Conservation (phyloP, 1,140 invertebrate genomes). For the Armadillidium nasatum region DNA sequence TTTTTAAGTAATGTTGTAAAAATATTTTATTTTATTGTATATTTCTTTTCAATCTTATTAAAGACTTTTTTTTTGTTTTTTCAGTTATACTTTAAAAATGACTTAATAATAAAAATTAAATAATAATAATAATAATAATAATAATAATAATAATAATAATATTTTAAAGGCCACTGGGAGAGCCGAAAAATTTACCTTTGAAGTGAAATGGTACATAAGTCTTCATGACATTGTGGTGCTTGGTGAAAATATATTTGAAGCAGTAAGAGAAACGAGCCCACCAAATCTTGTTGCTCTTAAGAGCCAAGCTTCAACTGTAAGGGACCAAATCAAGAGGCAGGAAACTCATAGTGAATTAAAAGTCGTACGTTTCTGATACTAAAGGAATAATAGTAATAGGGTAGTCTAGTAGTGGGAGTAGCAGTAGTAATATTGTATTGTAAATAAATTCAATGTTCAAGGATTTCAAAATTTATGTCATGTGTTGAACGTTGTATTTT, state of each 20-base stretch:
- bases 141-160: too few relatives aligned
- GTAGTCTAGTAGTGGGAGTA: background rate
- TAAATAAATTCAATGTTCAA: too few relatives aligned
- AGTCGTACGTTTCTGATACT: constrained; percentile 22
- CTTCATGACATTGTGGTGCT: constrained; percentile 58
- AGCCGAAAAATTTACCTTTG: constrained; percentile 78
- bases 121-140: too few relatives aligned
- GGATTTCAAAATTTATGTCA: too few relatives aligned
- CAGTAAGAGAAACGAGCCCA: constrained; percentile 63
- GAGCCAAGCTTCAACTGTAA: constrained; percentile 75
- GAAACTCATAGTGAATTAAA: constrained; percentile 36
- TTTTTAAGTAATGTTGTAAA: too few relatives aligned
- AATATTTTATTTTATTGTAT: too few relatives aligned
- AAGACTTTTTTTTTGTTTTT: too few relatives aligned
- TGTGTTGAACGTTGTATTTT: background rate
- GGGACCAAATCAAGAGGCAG: constrained; percentile 75
- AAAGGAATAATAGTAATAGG: background rate
- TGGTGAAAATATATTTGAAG: constrained; percentile 36
- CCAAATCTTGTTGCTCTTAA: constrained; percentile 77
- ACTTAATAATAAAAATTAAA: too few relatives aligned
- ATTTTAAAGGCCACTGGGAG: constrained; percentile 62
- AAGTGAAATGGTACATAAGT: constrained; percentile 85
- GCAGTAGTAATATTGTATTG: too few relatives aligned
- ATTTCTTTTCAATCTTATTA: too few relatives aligned
- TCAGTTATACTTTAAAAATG: too few relatives aligned